phyloP scores from a whole-genome alignment of 2,797 vertebrate genomes.

The Petrocephalus sullivani region DNA sequence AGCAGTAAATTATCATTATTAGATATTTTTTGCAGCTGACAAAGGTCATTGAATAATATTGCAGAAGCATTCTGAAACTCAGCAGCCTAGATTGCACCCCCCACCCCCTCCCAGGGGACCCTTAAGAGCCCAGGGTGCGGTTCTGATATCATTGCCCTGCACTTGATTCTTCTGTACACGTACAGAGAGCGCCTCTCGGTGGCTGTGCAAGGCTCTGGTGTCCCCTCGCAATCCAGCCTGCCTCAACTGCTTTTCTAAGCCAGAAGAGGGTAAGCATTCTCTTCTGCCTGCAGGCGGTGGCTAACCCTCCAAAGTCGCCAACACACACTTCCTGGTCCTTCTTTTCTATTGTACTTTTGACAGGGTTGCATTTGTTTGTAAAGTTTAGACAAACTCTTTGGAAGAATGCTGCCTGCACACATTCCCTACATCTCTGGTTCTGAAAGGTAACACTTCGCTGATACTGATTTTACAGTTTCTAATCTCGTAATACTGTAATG shows the following conservation, averaged over 20 bases:
- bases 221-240: not conserved
- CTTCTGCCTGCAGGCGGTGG: not conserved
- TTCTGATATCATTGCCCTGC: not conserved
- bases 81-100: not conserved
- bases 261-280: not conserved
- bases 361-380: not conserved
- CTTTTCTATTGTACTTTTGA: not conserved
- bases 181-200: conserved; percentile 21
- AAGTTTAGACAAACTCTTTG: not conserved
- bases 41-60: not conserved
- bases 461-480: not conserved
- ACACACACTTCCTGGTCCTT: not conserved
- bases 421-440: not conserved
- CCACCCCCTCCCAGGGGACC: not conserved
- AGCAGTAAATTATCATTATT: not conserved
- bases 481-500: not conserved
- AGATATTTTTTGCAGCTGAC: not conserved
- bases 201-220: not conserved
- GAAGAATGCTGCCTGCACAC: not conserved
- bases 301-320: not conserved
- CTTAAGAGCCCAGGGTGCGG: not conserved
- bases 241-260: not conserved
- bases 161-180: not conserved
- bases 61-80: not conserved
- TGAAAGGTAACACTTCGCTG: not conserved